Evolutionary conservation across 2,797 vertebrate genomes (phyloP), one percentile per base, ranked within the genome.

Genomic region (Sarcoramphus papa): DNA sequence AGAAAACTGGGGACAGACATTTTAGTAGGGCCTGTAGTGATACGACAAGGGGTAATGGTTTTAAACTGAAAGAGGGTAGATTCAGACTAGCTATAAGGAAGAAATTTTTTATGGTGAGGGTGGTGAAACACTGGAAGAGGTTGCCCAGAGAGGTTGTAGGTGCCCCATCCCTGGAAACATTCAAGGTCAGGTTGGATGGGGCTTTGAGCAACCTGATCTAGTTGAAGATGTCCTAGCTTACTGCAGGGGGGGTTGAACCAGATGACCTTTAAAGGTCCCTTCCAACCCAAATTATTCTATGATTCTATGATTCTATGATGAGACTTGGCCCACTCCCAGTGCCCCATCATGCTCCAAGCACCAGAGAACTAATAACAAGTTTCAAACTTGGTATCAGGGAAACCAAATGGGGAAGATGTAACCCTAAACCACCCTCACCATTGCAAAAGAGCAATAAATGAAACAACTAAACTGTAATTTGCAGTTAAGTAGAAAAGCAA

Each of bases 191-290:
- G 17, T 0, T 63, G 12, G 14, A 54, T 2, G 1, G 14, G 7
- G 2, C 8, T 63, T 31, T 63, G 8, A 56, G 31, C 5, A 72
- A 45, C 1, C 23, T 31, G 14, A 25, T 72, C 21, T 47, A 4
- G 3, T 10, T 37, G 14, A 62, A 51, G 18, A 25, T 23, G 4
- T 23, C 12, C 5, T 10, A 76, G 31, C 5, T 68, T 10, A 40
- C 5, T 37, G 10, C 4, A 62, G 4, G 5, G 12, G 4, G 6
- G 12, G 1, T 57, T 24, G 21, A 37, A 57, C 3, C 23, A 45
- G 19, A 25, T 33, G 6, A 27, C 8, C 5, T 41, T 33, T 45
- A 84, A 73, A 63, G 2, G 3, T 68, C 20, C 11, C 3, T 35
- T 59, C 17, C 17, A 63, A 30, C 5, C 23, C 4, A 74, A 83